A percentile compares a stretch with the other conserved stretches of the same genome.
Conservation (phyloP, 2,113 vertebrate species). For the Callionymus lyra region DNA sequence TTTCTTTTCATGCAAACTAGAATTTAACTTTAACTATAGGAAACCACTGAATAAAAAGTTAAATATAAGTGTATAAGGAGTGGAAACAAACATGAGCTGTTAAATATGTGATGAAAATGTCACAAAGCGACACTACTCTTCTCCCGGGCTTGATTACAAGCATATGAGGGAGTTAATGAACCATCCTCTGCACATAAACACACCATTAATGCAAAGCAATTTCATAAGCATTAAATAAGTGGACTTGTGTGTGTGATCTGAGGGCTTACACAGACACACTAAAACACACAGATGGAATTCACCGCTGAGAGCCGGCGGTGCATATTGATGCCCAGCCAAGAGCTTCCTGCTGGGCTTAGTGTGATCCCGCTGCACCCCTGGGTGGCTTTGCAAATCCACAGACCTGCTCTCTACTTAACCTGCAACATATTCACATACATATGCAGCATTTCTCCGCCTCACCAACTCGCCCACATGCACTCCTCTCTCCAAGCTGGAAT, state of each 20-base stretch:
- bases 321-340: conserved; percentile 48
- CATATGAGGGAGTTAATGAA: no score
- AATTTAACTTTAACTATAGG: no score
- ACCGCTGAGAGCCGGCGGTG: conserved; percentile 21
- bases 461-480: no score
- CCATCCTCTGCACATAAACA: no score
- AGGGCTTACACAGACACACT: background rate
- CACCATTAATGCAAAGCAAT: no score
- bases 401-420: conserved; percentile 25
- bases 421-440: conserved; percentile 15
- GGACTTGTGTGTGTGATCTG: background rate
- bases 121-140: no score
- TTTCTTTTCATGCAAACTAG: no score
- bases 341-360: conserved; percentile 48
- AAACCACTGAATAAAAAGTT: no score
- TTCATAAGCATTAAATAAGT: background rate
- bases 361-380: conserved; percentile 38
- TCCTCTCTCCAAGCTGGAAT: conserved; percentile 3
- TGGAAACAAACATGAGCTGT: no score
- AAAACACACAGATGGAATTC: conserved; percentile 24
- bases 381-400: conserved; percentile 39
- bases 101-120: no score
- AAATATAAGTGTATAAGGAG: no score
- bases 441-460: conserved; percentile 1
- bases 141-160: no score